Evolutionary conservation across 2,113 vertebrate species (phyloP), one percentile per base, ranked within the genome.

Genomic region (Lichenostomus cassidix): DNA sequence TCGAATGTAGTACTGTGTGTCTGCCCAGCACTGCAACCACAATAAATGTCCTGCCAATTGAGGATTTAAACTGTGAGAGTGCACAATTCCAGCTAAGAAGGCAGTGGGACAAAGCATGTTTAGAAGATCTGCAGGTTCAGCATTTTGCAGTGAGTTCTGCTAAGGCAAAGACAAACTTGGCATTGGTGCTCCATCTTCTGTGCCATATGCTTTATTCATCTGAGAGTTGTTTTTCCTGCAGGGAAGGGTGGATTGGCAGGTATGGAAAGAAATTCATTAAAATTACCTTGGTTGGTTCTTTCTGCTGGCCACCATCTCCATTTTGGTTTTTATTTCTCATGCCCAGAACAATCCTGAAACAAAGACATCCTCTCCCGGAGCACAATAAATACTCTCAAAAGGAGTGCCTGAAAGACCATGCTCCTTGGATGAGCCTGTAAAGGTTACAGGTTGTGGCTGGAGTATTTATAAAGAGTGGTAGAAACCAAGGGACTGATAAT

Each of bases 191-290:
- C n/a, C 55, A 69, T 89, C 89, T 81, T 84, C 75, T 12, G 11
- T 78, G 93, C 88, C 90, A 96, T 92, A 70, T 83, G 79, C 73
- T 92, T 96, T 88, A 75, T 58, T 90, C 7, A 1, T 83, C 55
- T 64, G 58, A 79, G 79, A 92, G 62, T 4, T 87, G 88, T 60
- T 96, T 94, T 92, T 91, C 94, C 92, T 95, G 73, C 80, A 95
- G 83, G 90, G 86, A 21, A 92, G 90, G 88, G 96, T 89, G 83
- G 90, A 87, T 86, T 96, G 83, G 85, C 88, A 95, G 52, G 90
- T 95, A 95, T 20, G 69, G 62, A 92, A 78, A 91, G 64, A 94
- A 95, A 93, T 78, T 87, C 19, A 89, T 94, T 94, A 90, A 92
- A 93, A 82, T 50, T 68, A 42, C 73, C 87, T 86, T 35, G 53